Percentiles rank a stretch among this genome's conserved stretches.
These are phyloP conservation scores for Galaxias olidus DNA, from an alignment of 2,797 vertebrate species.

Conservation along the genomic window DNA sequence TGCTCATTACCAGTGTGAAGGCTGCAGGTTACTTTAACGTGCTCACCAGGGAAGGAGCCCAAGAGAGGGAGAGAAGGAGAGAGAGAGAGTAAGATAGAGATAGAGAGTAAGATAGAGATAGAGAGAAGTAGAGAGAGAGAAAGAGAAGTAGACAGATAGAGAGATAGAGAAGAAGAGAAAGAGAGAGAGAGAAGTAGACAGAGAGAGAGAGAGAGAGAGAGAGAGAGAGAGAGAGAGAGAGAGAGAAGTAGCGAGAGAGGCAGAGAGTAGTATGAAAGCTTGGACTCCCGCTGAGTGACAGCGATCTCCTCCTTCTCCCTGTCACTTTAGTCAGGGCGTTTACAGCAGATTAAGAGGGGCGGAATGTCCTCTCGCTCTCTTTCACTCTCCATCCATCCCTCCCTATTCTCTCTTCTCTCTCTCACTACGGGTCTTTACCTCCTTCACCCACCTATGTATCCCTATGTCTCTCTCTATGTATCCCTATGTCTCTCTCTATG, in stretches of 20 bases:
- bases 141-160: background rate
- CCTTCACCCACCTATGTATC: too few relatives aligned
- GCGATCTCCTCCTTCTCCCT: conserved; percentile 14
- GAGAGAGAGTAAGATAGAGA: conserved; percentile 26
- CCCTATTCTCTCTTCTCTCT: background rate
- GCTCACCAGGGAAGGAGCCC: background rate
- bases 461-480: conserved; percentile 1
- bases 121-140: background rate
- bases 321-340: conserved; percentile 23
- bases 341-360: conserved; percentile 22
- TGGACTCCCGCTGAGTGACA: conserved; percentile 24
- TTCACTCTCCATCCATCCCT: background rate
- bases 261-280: conserved; percentile 20
- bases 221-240: conserved; percentile 4
- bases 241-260: conserved; percentile 8
- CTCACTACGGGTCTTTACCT: too few relatives aligned
- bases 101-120: background rate
- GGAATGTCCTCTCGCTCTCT: background rate
- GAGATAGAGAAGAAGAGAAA: background rate
- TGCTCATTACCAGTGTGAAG: too few relatives aligned
- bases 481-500: background rate
- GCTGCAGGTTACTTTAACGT: too few relatives aligned
- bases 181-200: background rate
- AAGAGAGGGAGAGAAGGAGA: conserved; percentile 6
- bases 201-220: conserved; percentile 1